These are phyloP conservation scores for Bothrops alternatus DNA, from an alignment of 2,797 vertebrate genomes.

Conservation along the genomic window DNA sequence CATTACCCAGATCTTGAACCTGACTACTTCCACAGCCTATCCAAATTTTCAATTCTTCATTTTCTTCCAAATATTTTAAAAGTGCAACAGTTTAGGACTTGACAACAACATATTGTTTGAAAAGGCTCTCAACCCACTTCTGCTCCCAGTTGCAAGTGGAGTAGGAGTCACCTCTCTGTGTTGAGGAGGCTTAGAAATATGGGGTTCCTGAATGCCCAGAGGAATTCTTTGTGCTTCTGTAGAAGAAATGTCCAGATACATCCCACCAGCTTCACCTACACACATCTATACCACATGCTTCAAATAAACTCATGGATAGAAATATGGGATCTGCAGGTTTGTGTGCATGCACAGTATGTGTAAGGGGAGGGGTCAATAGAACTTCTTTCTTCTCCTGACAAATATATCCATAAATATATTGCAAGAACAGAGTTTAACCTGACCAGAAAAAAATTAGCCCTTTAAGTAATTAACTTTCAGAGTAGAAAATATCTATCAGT, in stretches of 20 bases:
- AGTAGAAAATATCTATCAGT: fast-evolving
- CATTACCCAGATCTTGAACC: neutral
- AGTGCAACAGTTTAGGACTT: neutral
- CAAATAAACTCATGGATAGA: neutral
- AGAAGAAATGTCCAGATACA: neutral
- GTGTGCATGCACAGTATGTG: neutral
- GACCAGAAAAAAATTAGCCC: neutral
- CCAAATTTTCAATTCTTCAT: neutral
- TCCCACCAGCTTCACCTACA: neutral
- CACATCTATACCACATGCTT: neutral
- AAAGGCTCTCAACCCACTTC: neutral
- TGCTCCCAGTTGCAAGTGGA: neutral
- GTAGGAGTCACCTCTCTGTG: neutral
- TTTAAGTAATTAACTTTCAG: neutral
- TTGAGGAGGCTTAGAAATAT: neutral
- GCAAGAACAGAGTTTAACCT: neutral
- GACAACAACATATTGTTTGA: neutral
- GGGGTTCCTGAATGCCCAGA: neutral
- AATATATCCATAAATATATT: neutral
- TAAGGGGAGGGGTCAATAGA: neutral
- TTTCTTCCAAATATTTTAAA: neutral
- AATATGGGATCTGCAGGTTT: neutral
- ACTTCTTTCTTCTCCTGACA: neutral
- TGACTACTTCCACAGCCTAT: neutral
- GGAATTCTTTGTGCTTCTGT: neutral